Base-by-base conservation (phyloP, 2,888 invertebrate genomes). In the Carterocephalus palaemon region DNA sequence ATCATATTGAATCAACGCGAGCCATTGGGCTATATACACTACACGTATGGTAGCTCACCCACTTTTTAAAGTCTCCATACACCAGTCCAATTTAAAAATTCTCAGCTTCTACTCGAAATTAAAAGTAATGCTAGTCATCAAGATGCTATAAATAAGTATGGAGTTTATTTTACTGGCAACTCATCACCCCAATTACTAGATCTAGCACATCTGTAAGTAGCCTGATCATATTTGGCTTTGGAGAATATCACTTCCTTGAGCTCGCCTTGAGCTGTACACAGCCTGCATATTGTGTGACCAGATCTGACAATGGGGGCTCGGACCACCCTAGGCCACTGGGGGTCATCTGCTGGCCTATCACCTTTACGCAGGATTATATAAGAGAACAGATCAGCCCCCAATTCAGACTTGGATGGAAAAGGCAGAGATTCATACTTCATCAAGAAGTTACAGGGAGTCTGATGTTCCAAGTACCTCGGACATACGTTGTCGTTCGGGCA, bases 311-410 rank as follows among this genome's bases (percentile, higher is more conserved):
- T 70, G 0, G 91, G 90, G n/a, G 92, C 90, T 46, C 92, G 72
- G 0, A 97, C 92, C 12, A 96, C 75, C 49, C 97, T 88, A 0
- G 96, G 95, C 96, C 96, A 97, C 7, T 89, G 85, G 0, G 85
- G 76, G 46, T 89, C 86, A 47, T 84, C 64, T 0, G 80, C 64
- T 0, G 83, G 69, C 22, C 90, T 69, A 1, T 62, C 47, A 10
- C 95, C 93, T 90, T 95, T 95, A 70, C 90, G 93, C 15, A 98
- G 72, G 33, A 98, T 91, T 0, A 96, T 88, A 70, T 96, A 98
- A 0, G 92, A 92, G 71, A 91, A 97, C 13, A 88, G 66, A 57
- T 94, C 92, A 0, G 73, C 87, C 37, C 65, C 72, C 0, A 85
- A 52, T 46, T 79, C 76, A 7, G 70, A 60, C 31, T 78, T 80